Conservation (phyloP, 2,113 vertebrate species). For the Bufo gargarizans region DNA sequence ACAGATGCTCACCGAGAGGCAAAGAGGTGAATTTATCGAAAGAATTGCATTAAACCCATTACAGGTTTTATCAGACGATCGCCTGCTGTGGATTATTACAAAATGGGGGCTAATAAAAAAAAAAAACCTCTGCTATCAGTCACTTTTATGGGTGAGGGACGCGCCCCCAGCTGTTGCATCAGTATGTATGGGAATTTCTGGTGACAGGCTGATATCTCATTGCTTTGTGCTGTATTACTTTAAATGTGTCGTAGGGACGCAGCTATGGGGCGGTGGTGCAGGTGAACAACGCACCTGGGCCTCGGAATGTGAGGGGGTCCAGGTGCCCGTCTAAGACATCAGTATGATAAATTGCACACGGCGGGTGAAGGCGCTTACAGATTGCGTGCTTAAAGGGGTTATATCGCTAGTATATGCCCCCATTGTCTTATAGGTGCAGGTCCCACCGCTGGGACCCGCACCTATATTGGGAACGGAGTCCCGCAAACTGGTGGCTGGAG, state of each 20-base stretch:
- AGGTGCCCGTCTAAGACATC: too few relatives aligned
- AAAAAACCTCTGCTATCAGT: neutral
- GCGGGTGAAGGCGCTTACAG: too few relatives aligned
- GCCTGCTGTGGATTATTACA: neutral
- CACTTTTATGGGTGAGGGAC: neutral
- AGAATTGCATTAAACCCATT: slow-evolving; percentile 22
- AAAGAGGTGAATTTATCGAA: slow-evolving; percentile 14
- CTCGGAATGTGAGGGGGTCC: too few relatives aligned
- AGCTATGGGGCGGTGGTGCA: too few relatives aligned
- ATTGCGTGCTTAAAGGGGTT: too few relatives aligned
- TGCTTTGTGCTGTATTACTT: neutral
- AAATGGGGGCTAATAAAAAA: neutral
- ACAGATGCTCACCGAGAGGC: slow-evolving; percentile 9
- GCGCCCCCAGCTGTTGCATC: neutral
- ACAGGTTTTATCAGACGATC: neutral
- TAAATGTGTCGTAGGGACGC: neutral
- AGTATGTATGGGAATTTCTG: neutral
- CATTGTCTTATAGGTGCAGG: too few relatives aligned
- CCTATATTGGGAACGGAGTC: too few relatives aligned
- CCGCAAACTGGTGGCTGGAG: too few relatives aligned
- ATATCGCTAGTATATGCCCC: too few relatives aligned
- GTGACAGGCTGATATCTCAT: neutral
- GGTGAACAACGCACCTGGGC: too few relatives aligned
- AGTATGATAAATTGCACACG: too few relatives aligned
- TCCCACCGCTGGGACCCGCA: too few relatives aligned